Evolutionary conservation across 2,113 vertebrate species (phyloP).

Genomic region (Aleadryas rufinucha): DNA sequence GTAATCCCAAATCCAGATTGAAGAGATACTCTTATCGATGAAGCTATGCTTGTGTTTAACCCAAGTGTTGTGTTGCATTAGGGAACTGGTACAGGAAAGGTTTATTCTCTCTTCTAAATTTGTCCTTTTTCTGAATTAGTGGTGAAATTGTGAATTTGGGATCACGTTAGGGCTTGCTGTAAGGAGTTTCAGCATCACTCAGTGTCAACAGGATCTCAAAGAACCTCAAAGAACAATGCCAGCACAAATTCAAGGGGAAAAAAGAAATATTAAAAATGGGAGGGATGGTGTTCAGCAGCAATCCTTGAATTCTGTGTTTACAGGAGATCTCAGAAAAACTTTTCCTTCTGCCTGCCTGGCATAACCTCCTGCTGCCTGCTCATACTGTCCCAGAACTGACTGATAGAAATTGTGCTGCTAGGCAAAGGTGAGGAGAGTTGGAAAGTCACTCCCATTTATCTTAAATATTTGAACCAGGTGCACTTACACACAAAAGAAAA

Average conservation of each 20-base stretch:
- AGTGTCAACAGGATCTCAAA: neutral
- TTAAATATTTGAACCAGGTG: conserved; percentile 80
- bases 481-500: conserved; percentile 34
- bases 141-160: neutral
- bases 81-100: neutral
- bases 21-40: neutral
- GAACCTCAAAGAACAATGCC: neutral
- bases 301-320: neutral
- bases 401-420: conserved; percentile 61
- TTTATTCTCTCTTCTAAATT: neutral
- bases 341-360: conserved; percentile 39
- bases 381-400: conserved; percentile 11
- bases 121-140: neutral
- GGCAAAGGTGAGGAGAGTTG: conserved; percentile 57
- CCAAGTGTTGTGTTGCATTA: neutral
- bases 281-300: neutral
- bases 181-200: neutral
- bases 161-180: neutral
- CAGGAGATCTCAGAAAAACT: neutral
- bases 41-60: neutral
- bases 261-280: neutral
- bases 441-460: conserved; percentile 69
- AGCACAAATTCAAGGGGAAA: neutral
- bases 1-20: neutral
- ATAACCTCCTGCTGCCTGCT: neutral